Percentiles rank a stretch among this genome's conserved stretches.
These are phyloP conservation scores for Nannobrachium achirus DNA, from an alignment of 2,113 vertebrate genomes.

Conservation along the genomic window DNA sequence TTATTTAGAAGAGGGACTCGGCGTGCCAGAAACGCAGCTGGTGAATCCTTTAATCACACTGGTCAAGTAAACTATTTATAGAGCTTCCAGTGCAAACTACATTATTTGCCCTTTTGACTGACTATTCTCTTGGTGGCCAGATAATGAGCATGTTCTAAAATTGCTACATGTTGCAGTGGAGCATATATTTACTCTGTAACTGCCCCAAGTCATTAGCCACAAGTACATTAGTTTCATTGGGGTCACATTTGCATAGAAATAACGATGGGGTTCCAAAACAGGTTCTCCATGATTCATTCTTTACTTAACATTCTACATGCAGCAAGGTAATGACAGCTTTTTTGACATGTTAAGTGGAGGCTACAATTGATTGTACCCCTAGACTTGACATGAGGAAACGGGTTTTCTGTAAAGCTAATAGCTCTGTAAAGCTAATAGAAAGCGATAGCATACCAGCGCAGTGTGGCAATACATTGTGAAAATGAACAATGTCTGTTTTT, in stretches of 20 bases:
- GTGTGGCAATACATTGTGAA: too few species aligned
- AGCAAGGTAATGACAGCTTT: too few species aligned
- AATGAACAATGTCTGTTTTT: too few species aligned
- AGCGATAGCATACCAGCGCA: too few species aligned
- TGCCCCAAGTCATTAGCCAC: not conserved
- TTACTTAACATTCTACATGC: too few species aligned
- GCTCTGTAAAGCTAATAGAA: too few species aligned
- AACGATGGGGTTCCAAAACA: not conserved
- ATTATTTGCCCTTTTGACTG: slow-evolving; percentile 11
- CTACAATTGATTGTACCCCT: too few species aligned
- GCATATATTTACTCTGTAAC: not conserved
- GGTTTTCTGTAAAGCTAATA: too few species aligned
- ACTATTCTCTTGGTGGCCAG: slow-evolving; percentile 5
- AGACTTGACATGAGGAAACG: too few species aligned
- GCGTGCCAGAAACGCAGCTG: slow-evolving; percentile 24
- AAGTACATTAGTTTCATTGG: not conserved
- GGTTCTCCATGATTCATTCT: not conserved
- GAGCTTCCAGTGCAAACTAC: not conserved
- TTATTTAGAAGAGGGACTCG: not conserved
- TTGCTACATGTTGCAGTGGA: not conserved
- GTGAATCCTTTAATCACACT: slow-evolving; percentile 27
- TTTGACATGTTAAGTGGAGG: too few species aligned
- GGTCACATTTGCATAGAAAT: not conserved
- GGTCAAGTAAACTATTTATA: slow-evolving; percentile 39
- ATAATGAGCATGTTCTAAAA: slow-evolving; percentile 6